phyloP scores from a whole-genome alignment of 2,797 vertebrate genomes.

The Synaphobranchus kaupii region DNA sequence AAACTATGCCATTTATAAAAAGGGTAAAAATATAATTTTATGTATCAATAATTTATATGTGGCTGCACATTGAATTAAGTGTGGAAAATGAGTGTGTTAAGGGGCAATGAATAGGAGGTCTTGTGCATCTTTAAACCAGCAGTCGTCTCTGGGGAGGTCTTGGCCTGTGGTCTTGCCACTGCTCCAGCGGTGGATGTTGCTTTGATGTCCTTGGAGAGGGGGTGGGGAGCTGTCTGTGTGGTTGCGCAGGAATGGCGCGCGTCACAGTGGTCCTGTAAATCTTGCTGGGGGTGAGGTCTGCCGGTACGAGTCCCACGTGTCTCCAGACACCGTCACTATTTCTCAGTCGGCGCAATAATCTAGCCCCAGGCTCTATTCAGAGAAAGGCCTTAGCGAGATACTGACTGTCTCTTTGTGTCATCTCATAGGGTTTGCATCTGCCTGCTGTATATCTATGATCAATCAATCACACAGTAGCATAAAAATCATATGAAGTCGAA shows the following conservation, averaged over 20 bases:
- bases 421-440: not conserved
- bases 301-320: not conserved
- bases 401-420: not conserved
- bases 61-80: not conserved
- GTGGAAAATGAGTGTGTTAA: not conserved
- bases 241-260: not conserved
- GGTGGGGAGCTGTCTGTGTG: not conserved
- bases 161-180: not conserved
- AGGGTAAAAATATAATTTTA: not conserved
- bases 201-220: constrained; percentile 19
- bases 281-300: not conserved
- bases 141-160: constrained; percentile 11
- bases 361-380: constrained; percentile 16
- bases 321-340: not conserved
- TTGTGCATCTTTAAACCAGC: not conserved
- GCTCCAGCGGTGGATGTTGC: constrained; percentile 24
- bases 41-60: not conserved
- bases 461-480: not conserved
- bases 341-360: constrained; percentile 17
- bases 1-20: not conserved
- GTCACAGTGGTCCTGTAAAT: not conserved
- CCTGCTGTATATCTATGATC: not conserved
- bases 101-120: not conserved
- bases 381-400: constrained; percentile 9
- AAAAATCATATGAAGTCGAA: not conserved